Conservation (phyloP, 2,113 vertebrate species). For the Galbula dea region DNA sequence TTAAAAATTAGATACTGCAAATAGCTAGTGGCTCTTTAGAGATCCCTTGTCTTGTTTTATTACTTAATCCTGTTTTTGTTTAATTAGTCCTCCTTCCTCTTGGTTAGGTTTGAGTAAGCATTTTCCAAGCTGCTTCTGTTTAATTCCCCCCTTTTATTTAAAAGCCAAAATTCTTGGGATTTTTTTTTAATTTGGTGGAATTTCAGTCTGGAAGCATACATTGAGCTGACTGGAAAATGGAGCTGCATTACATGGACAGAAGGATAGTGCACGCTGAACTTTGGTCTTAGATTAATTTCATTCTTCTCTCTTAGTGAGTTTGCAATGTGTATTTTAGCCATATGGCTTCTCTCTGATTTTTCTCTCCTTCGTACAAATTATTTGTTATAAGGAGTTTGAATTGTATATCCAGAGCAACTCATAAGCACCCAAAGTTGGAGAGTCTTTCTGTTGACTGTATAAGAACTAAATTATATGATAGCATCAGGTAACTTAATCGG, state of each 20-base stretch:
- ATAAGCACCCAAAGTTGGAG: neutral
- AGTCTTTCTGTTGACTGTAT: neutral
- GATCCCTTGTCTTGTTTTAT: neutral
- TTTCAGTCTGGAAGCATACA: neutral
- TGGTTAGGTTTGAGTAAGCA: neutral
- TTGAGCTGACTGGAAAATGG: neutral
- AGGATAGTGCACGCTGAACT: neutral
- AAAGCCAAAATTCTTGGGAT: neutral
- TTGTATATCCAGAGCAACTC: neutral
- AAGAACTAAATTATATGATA: neutral
- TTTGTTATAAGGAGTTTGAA: neutral
- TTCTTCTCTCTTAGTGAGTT: neutral
- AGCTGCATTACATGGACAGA: neutral
- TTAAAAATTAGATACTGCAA: neutral
- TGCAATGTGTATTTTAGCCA: neutral
- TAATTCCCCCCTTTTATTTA: neutral
- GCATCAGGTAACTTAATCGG: neutral
- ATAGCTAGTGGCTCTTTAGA: neutral
- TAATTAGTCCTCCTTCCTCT: neutral
- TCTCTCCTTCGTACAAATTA: neutral
- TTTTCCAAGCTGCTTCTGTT: neutral
- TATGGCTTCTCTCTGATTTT: neutral
- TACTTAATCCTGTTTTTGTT: neutral
- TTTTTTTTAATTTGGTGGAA: neutral
- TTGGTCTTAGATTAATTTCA: neutral